These are phyloP conservation scores for Tethea ocularis DNA, from an alignment of 2,888 invertebrate genomes.

Conservation along the genomic window DNA sequence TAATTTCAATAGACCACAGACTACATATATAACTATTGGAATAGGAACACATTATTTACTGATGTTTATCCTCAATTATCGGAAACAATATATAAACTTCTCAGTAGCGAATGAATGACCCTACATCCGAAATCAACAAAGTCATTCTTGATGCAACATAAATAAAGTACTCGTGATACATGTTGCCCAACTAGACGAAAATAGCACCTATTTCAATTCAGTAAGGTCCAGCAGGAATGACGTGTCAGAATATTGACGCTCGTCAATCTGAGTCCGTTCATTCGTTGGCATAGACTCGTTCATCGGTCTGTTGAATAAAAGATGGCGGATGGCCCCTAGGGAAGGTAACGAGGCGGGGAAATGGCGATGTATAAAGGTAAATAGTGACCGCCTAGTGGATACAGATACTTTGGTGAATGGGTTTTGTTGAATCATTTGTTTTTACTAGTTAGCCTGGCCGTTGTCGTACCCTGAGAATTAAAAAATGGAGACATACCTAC, in stretches of 20 bases:
- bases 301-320: constrained; percentile 67
- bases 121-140: background rate
- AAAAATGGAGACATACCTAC: too few species aligned
- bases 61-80: too few species aligned
- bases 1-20: background rate
- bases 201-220: constrained; percentile 19
- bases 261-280: constrained; percentile 47
- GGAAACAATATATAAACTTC: too few species aligned
- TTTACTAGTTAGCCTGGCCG: background rate
- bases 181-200: constrained; percentile 11
- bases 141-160: constrained; percentile 12
- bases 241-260: constrained; percentile 31
- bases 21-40: background rate
- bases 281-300: constrained; percentile 54
- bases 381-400: constrained; percentile 40
- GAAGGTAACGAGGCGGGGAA: constrained; percentile 56
- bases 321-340: constrained; percentile 46
- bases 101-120: too few species aligned
- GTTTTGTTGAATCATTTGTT: constrained; percentile 8
- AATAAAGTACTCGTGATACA: constrained; percentile 17
- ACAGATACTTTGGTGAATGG: constrained; percentile 32
- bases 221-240: constrained; percentile 26
- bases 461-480: too few species aligned
- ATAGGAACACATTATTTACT: background rate
- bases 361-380: constrained; percentile 52